Percentiles rank a stretch among this genome's conserved stretches.
phyloP scores from a whole-genome alignment of 1,140 invertebrate species.

The Euborellia annulipes region DNA sequence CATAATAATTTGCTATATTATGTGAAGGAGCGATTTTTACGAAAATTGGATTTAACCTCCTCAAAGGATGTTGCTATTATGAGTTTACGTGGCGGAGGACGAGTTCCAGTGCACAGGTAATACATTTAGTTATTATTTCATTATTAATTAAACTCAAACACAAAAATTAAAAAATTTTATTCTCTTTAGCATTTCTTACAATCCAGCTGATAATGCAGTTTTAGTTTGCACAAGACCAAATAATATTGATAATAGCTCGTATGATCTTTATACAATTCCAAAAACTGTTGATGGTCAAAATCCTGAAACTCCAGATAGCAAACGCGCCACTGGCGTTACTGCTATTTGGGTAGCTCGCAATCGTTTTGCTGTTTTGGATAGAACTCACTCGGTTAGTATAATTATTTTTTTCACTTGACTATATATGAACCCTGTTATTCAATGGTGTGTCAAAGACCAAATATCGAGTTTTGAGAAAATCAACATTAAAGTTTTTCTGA shows the following conservation, averaged over 20 bases:
- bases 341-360: slow-evolving; percentile 98
- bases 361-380: slow-evolving; percentile 92
- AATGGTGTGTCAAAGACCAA: no score
- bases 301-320: slow-evolving; percentile 49
- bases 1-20: slow-evolving; percentile 91
- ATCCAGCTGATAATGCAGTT: slow-evolving; percentile 86
- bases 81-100: slow-evolving; percentile 70
- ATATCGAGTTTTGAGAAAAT: no score
- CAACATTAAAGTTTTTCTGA: no score
- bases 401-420: no score
- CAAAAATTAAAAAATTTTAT: neutral
- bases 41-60: slow-evolving; percentile 81
- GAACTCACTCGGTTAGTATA: slow-evolving; percentile 58
- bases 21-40: slow-evolving; percentile 84
- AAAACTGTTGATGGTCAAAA: slow-evolving; percentile 34
- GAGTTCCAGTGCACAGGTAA: slow-evolving; percentile 51
- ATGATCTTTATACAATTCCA: slow-evolving; percentile 86
- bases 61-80: slow-evolving; percentile 86
- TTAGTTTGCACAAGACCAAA: slow-evolving; percentile 59
- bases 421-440: no score
- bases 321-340: slow-evolving; percentile 77
- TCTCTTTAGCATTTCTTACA: slow-evolving; percentile 80
- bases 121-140: neutral
- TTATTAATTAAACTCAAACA: slow-evolving; percentile 1
- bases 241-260: slow-evolving; percentile 79